These are phyloP conservation scores for Acleris literana DNA, from an alignment of 2,888 invertebrate genomes.

Conservation along the genomic window DNA sequence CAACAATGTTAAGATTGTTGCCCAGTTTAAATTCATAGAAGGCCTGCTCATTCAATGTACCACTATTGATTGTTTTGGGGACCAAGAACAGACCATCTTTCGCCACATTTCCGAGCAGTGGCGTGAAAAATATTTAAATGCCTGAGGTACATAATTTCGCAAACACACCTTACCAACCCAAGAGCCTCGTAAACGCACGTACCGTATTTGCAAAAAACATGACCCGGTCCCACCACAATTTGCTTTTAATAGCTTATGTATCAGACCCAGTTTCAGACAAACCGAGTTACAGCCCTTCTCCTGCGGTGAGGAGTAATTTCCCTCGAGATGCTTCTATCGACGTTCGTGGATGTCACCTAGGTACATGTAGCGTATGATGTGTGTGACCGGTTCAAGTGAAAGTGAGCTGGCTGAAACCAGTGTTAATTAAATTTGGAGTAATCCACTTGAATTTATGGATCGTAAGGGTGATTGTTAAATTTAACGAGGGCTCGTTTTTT, in stretches of 20 bases:
- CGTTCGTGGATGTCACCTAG: slow-evolving; percentile 42
- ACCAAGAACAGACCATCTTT: too few species aligned
- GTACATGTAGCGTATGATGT: slow-evolving; percentile 17
- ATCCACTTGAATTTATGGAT: not conserved
- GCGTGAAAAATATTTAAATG: not conserved
- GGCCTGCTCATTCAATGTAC: too few species aligned
- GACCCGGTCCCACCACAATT: slow-evolving; percentile 52
- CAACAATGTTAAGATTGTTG: too few species aligned
- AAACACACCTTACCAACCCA: slow-evolving; percentile 43
- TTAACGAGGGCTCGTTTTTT: not conserved
- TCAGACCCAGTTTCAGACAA: slow-evolving; percentile 49
- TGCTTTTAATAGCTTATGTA: slow-evolving; percentile 51
- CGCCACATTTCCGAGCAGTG: too few species aligned
- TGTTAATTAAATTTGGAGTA: slow-evolving; percentile 1
- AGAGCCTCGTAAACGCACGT: slow-evolving; percentile 39
- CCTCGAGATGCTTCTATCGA: slow-evolving; percentile 63
- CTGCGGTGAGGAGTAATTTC: slow-evolving; percentile 60
- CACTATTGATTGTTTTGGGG: too few species aligned
- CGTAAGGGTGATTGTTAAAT: not conserved
- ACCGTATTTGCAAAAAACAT: slow-evolving; percentile 16
- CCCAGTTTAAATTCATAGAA: too few species aligned
- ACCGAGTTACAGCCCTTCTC: slow-evolving; percentile 48
- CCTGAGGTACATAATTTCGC: not conserved
- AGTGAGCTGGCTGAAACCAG: not conserved
- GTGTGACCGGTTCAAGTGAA: slow-evolving; percentile 12